phyloP scores from a whole-genome alignment of 1,140 invertebrate genomes.

The Cydia strobilella region DNA sequence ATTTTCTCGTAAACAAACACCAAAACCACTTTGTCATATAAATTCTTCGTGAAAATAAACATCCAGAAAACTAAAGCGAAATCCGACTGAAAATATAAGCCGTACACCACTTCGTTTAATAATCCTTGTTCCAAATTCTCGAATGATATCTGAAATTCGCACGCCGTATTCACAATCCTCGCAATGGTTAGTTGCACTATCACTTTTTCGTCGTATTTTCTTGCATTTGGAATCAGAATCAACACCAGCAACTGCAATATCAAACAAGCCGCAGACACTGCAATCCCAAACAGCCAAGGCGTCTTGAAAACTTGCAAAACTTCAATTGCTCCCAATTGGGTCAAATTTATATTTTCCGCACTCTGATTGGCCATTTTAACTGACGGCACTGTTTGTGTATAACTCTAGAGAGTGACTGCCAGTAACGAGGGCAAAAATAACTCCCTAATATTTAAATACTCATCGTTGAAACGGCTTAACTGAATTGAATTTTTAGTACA shows the following conservation, averaged over 20 bases:
- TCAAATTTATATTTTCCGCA: neutral
- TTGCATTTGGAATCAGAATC: conserved; percentile 41
- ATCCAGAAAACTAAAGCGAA: conserved; percentile 49
- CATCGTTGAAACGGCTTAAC: neutral
- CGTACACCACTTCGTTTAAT: conserved; percentile 15
- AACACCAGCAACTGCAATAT: conserved; percentile 42
- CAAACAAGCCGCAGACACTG: conserved; percentile 42
- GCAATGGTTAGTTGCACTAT: conserved; percentile 49
- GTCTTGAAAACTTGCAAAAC: neutral
- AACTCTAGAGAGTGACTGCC: conserved; percentile 15
- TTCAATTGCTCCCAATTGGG: conserved; percentile 2
- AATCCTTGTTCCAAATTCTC: neutral
- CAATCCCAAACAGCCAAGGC: conserved; percentile 46
- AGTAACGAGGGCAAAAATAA: conserved; percentile 6
- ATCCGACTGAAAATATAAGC: conserved; percentile 50
- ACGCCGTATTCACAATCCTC: conserved; percentile 47
- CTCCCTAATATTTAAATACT: neutral
- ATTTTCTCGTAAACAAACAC: conserved; percentile 46
- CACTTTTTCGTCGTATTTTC: conserved; percentile 58
- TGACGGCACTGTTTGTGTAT: neutral
- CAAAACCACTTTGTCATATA: conserved; percentile 56
- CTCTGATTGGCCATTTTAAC: conserved; percentile 24
- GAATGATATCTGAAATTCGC: conserved; percentile 43
- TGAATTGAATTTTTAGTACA: neutral
- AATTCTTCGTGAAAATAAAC: conserved; percentile 58